A percentile compares a stretch with the other conserved stretches of the same genome.
These are phyloP conservation scores for Sarcophaga variegata DNA, from an alignment of 2,888 invertebrate species.

Conservation along the genomic window DNA sequence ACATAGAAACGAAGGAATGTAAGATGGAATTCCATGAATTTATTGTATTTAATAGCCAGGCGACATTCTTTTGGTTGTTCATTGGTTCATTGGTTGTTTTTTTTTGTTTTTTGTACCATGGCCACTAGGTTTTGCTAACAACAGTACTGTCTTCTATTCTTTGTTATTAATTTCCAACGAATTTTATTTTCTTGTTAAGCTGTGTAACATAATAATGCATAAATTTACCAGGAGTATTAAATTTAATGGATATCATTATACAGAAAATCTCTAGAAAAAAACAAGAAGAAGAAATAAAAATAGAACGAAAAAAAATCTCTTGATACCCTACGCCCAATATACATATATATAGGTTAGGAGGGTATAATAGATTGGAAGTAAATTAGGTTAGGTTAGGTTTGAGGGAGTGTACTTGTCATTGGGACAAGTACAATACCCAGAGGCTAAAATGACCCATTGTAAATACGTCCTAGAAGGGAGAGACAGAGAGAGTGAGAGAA, in stretches of 20 bases:
- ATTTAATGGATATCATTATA: conserved; percentile 49
- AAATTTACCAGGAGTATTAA: conserved; percentile 50
- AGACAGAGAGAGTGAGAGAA: too few species aligned
- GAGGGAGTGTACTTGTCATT: too few species aligned
- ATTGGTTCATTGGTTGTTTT: background rate
- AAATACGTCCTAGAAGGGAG: too few species aligned
- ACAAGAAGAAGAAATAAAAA: conserved; percentile 4
- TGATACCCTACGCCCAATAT: too few species aligned
- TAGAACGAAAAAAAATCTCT: background rate
- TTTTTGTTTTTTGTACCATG: background rate
- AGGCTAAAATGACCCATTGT: too few species aligned
- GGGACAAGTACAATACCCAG: too few species aligned
- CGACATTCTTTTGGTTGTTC: background rate
- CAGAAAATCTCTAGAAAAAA: background rate
- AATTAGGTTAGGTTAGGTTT: too few species aligned
- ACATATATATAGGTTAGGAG: too few species aligned
- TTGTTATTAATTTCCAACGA: background rate
- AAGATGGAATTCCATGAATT: background rate
- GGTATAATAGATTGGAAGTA: too few species aligned
- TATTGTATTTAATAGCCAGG: background rate
- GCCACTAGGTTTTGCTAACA: background rate
- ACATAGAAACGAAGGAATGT: background rate
- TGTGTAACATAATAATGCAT: conserved; percentile 48
- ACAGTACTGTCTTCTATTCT: background rate
- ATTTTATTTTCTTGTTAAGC: conserved; percentile 18